A percentile compares a stretch with the other conserved stretches of the same genome.
These are phyloP conservation scores for Neostethus bicornis DNA, from an alignment of 2,797 vertebrate genomes.

Conservation along the genomic window DNA sequence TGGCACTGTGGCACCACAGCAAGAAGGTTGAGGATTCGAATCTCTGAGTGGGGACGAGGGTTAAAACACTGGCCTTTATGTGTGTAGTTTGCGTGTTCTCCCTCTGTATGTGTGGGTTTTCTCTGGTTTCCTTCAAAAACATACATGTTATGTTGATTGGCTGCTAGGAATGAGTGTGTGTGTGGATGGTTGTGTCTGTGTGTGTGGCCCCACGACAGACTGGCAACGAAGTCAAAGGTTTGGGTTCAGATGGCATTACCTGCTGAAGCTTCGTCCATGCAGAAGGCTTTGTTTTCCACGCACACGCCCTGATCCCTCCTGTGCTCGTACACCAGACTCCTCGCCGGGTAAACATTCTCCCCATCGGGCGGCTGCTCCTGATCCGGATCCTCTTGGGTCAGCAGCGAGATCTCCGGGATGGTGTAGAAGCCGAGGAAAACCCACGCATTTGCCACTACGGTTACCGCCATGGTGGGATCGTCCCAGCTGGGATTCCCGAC, in stretches of 20 bases:
- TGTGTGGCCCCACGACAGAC: too few relatives aligned
- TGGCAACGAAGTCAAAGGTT: not conserved
- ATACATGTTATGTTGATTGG: too few relatives aligned
- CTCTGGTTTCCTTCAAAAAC: too few relatives aligned
- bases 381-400: constrained; percentile 76
- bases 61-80: too few relatives aligned
- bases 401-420: constrained; percentile 88
- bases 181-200: too few relatives aligned
- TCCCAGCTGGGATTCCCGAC: constrained; percentile 80
- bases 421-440: constrained; percentile 86
- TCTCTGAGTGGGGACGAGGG: too few relatives aligned
- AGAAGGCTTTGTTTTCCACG: constrained; percentile 91
- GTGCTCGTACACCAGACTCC: constrained; percentile 86
- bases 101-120: too few relatives aligned
- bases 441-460: constrained; percentile 85
- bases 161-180: too few relatives aligned
- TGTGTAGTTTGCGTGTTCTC: too few relatives aligned
- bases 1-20: too few relatives aligned
- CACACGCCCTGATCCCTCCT: constrained; percentile 80
- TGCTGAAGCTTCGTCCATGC: constrained; percentile 84
- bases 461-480: constrained; percentile 88
- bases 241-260: constrained; percentile 70
- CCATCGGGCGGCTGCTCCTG: constrained; percentile 71
- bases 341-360: constrained; percentile 83
- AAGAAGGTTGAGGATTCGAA: too few relatives aligned